Conservation (phyloP, 2,113 vertebrate species). For the Dasypus novemcinctus region DNA sequence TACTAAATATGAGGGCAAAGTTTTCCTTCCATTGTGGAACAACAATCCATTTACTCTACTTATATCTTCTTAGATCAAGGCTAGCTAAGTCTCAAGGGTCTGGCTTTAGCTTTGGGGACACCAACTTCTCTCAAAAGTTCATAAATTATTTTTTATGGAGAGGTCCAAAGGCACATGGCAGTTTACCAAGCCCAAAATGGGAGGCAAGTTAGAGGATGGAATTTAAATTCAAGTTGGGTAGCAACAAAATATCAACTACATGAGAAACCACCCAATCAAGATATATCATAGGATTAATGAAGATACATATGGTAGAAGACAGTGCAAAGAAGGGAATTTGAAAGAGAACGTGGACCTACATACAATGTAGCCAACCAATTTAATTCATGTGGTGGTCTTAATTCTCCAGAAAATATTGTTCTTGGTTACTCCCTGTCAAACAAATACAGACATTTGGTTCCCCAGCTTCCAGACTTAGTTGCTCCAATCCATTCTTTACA, state of each 20-base stretch:
- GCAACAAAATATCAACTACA: not conserved
- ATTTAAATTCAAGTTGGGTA: slow-evolving; percentile 33
- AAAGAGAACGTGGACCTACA: not conserved
- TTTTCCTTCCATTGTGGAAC: slow-evolving; percentile 58
- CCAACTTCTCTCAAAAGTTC: slow-evolving; percentile 38
- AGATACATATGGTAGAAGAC: not conserved
- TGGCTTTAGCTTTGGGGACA: slow-evolving; percentile 61
- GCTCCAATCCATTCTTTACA: not conserved
- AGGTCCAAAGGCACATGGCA: slow-evolving; percentile 32
- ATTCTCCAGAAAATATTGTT: not conserved
- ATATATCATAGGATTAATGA: not conserved
- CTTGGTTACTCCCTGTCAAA: slow-evolving; percentile 2
- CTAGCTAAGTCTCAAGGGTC: slow-evolving; percentile 63
- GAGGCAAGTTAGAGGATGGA: slow-evolving; percentile 37
- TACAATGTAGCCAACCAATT: not conserved
- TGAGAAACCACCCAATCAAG: not conserved
- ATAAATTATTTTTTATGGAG: slow-evolving; percentile 64
- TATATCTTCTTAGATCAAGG: slow-evolving; percentile 45
- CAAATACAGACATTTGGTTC: not conserved
- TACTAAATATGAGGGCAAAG: slow-evolving; percentile 44
- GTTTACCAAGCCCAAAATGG: slow-evolving; percentile 46
- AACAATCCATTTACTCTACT: slow-evolving; percentile 45
- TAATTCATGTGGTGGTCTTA: not conserved
- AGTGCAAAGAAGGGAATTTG: not conserved
- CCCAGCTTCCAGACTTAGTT: not conserved